A percentile compares a stretch with the other conserved stretches of the same genome.
Conservation (phyloP, 2,797 vertebrate genomes). For the Oryzias dopingdopingensis region DNA sequence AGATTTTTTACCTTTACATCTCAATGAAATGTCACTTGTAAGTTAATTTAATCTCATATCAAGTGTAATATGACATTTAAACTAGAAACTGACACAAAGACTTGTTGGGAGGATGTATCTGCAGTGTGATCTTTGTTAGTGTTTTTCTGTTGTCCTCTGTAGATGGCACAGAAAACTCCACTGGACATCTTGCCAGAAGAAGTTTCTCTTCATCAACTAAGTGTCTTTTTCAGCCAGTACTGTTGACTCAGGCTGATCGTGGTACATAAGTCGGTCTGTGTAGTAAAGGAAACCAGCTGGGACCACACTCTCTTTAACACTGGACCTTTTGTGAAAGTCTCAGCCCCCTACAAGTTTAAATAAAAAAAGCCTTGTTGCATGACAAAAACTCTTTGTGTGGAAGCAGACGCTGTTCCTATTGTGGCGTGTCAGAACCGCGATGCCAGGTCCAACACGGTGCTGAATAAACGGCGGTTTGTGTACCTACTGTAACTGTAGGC, state of each 20-base stretch:
- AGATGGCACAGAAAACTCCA: constrained; percentile 52
- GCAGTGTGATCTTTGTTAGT: neutral
- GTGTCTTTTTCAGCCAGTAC: constrained; percentile 52
- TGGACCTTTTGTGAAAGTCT: constrained; percentile 74
- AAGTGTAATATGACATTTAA: no score
- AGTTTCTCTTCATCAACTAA: constrained; percentile 72
- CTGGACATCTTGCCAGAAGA: constrained; percentile 54
- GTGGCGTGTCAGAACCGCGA: constrained; percentile 68
- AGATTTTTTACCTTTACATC: no score
- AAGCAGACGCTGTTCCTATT: constrained; percentile 74
- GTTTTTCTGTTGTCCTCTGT: constrained; percentile 46
- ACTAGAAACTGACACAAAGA: no score
- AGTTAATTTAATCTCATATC: no score
- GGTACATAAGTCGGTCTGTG: constrained; percentile 69
- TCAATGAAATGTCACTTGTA: no score
- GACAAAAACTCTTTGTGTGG: constrained; percentile 66
- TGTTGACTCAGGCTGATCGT: constrained; percentile 78
- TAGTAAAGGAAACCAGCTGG: constrained; percentile 78
- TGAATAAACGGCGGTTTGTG: constrained; percentile 78
- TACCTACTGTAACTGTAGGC: constrained; percentile 77
- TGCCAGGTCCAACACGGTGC: constrained; percentile 67
- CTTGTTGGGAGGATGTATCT: no score
- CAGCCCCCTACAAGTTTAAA: constrained; percentile 51
- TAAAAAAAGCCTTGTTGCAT: constrained; percentile 67
- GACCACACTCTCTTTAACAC: constrained; percentile 66